A percentile compares a stretch with the other conserved stretches of the same genome.
Conservation (phyloP, 2,888 invertebrate genomes). For the Blera fallax region DNA sequence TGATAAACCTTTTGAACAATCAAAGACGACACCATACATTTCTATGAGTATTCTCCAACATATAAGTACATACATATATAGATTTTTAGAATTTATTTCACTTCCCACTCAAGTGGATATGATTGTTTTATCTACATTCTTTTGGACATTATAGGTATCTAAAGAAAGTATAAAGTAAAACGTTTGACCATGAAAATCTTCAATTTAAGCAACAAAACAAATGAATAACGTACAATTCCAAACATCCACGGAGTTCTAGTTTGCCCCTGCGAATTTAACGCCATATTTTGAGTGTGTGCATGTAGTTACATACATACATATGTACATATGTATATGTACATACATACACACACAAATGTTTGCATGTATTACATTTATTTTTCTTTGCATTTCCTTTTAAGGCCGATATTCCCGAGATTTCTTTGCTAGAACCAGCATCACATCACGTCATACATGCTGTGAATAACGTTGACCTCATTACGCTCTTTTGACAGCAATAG, state of each 20-base stretch:
- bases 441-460: constrained; percentile 8
- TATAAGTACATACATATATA: no score
- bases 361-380: background rate
- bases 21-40: no score
- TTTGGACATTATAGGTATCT: background rate
- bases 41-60: no score
- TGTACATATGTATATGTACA: background rate
- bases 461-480: constrained; percentile 49
- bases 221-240: background rate
- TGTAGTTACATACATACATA: background rate
- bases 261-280: background rate
- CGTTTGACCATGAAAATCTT: constrained; percentile 6
- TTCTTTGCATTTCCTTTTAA: background rate
- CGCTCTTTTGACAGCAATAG: constrained; percentile 25
- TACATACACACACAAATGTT: background rate
- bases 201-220: background rate
- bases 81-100: no score
- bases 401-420: background rate
- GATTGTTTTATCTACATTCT: no score
- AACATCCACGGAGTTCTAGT: background rate
- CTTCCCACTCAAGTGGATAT: no score
- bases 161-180: background rate
- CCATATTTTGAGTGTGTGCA: no score
- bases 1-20: no score
- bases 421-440: background rate